phyloP scores from a whole-genome alignment of 2,888 invertebrate genomes.

The Macaria liturata region DNA sequence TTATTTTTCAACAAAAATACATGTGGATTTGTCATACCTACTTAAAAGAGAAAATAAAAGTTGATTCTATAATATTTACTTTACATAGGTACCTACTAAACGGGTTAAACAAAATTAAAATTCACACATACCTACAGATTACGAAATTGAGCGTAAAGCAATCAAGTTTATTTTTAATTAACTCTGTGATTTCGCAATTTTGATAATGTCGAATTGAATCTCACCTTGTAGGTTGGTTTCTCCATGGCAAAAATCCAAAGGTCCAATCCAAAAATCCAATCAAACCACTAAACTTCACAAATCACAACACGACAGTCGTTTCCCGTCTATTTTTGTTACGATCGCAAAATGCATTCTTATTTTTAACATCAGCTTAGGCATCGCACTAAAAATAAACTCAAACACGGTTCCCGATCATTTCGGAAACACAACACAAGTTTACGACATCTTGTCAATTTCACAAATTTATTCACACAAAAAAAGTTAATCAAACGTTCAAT shows the following conservation, averaged over 20 bases:
- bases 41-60: too few relatives aligned
- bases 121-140: too few relatives aligned
- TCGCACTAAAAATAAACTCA: conserved; percentile 64
- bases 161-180: conserved; percentile 10
- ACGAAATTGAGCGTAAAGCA: conserved; percentile 1
- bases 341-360: conserved; percentile 59
- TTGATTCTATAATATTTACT: too few relatives aligned
- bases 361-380: conserved; percentile 55
- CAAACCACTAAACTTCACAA: too few relatives aligned
- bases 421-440: conserved; percentile 43
- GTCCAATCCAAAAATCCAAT: conserved; percentile 11
- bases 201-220: conserved; percentile 16
- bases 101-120: too few relatives aligned
- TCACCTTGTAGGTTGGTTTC: conserved; percentile 74
- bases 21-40: too few relatives aligned
- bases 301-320: too few relatives aligned
- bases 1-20: too few relatives aligned
- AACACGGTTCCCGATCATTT: conserved; percentile 47
- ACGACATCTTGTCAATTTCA: conserved; percentile 9
- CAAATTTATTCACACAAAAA: conserved; percentile 3
- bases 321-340: conserved; percentile 46
- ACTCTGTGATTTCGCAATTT: conserved; percentile 18
- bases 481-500: conserved; percentile 14
- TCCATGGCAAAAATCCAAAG: conserved; percentile 69
- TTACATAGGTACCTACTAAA: too few relatives aligned